A percentile compares a stretch with the other conserved stretches of the same genome.
phyloP scores from a whole-genome alignment of 2,797 vertebrate species.

The Epinephelus awoara region DNA sequence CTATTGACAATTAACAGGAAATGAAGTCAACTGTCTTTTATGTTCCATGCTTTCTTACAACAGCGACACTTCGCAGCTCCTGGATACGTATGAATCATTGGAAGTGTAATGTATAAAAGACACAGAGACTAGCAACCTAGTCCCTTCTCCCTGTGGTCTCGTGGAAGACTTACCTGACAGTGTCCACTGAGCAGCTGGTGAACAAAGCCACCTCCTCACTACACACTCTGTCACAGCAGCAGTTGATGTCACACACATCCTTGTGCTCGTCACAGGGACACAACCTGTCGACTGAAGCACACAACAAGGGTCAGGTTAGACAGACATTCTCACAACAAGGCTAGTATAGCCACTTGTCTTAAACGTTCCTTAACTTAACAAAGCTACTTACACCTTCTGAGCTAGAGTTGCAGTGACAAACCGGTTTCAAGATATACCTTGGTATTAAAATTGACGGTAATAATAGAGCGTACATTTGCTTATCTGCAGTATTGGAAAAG shows the following conservation, averaged over 20 bases:
- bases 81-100: too few species aligned
- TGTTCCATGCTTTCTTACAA: too few species aligned
- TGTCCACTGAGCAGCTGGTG: slow-evolving; percentile 61
- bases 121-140: too few species aligned
- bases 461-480: too few species aligned
- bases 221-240: slow-evolving; percentile 92
- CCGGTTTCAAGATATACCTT: too few species aligned
- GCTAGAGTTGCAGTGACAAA: too few species aligned
- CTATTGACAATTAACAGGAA: background rate
- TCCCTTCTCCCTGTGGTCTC: background rate
- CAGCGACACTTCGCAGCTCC: too few species aligned
- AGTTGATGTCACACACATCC: slow-evolving; percentile 85
- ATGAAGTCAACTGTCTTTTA: background rate
- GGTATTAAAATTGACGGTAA: too few species aligned
- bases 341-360: background rate
- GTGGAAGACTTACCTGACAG: slow-evolving; percentile 56
- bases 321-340: background rate
- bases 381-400: too few species aligned
- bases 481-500: too few species aligned
- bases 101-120: too few species aligned
- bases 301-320: background rate
- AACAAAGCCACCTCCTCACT: slow-evolving; percentile 68
- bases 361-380: too few species aligned
- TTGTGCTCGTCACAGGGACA: slow-evolving; percentile 72
- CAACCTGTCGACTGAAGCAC: slow-evolving; percentile 60